Base-by-base conservation (phyloP, 2,113 vertebrate species). In the Lepus americanus region DNA sequence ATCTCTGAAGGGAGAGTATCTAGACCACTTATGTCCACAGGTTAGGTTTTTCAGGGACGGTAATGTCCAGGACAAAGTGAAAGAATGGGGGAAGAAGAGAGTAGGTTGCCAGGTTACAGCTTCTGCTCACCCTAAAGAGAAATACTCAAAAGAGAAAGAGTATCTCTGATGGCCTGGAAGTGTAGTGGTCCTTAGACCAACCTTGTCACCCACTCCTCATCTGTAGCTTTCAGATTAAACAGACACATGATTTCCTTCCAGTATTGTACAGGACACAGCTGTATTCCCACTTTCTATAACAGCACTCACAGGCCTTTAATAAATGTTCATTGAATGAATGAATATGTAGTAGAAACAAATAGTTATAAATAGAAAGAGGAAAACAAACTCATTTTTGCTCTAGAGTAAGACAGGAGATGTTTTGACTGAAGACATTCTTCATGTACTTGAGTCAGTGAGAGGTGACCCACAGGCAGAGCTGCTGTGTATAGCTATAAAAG, bases 121-220 rank as follows among this genome's bases (percentile, higher is more conserved):
- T 86, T 93, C 93, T 78, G 19, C 4, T 95, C 69, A 91, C 10
- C 36, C 36, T 55, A 53, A 89, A 90, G 51, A 83, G 16, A 87
- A 89, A 77, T 76, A 87, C 5, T 80, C 0, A n/a, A 78, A 89
- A 80, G 5, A 67, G 12, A 70, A 29, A 1, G 1, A n/a, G 29
- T 83, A n/a, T 69, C 33, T 4, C 27, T 36, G 51, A 53, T n/a
- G 5, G 11, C 16, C 67, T 14, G 39, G 31, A 83, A 63, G 23
- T 23, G 19, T 27, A 22, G 13, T 36, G 73, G 44, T 90, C 31
- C 61, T 81, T 69, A 83, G 13, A 63, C 9, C 16, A 9, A 27
- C 1, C 0, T 78, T 51, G 91, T 66, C 20, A 79, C 31, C 55
- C 22, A 17, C 79, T 13, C 6, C 6, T 39, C 39, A 6, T 73